phyloP scores from a whole-genome alignment of 1,140 invertebrate species.

The Drosophila lowei region DNA sequence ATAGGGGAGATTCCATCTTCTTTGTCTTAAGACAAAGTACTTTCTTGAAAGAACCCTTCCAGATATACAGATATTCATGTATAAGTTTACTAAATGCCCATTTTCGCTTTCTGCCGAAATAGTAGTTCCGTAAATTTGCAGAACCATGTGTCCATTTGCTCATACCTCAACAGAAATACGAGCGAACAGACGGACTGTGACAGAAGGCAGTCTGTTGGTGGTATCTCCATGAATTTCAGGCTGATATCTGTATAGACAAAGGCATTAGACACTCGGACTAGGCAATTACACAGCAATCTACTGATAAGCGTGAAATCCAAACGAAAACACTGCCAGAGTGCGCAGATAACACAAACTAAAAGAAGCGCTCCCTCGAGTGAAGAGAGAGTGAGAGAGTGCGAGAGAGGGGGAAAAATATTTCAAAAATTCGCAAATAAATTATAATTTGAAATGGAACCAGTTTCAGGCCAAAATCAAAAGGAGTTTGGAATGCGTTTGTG shows the following conservation, averaged over 20 bases:
- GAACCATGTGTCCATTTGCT: slow-evolving; percentile 8
- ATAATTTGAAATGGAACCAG: slow-evolving; percentile 48
- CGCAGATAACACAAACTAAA: not conserved
- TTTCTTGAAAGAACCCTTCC: not conserved
- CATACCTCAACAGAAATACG: slow-evolving; percentile 5
- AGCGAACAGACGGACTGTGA: not conserved
- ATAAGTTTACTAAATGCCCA: not conserved
- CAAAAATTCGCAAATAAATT: slow-evolving; percentile 30
- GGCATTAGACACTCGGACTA: slow-evolving; percentile 17
- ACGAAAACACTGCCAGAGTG: not conserved
- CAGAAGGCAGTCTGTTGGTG: not conserved
- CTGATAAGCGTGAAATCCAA: slow-evolving; percentile 16
- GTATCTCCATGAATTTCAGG: slow-evolving; percentile 35
- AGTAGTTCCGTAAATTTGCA: not conserved
- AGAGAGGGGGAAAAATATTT: slow-evolving; percentile 7
- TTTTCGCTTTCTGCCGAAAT: slow-evolving; percentile 6
- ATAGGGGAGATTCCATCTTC: too few species aligned
- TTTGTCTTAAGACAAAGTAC: too few species aligned
- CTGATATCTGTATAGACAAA: slow-evolving; percentile 31
- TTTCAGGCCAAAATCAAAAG: slow-evolving; percentile 34
- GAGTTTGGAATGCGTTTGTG: slow-evolving; percentile 44
- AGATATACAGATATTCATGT: not conserved
- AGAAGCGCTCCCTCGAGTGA: slow-evolving; percentile 10
- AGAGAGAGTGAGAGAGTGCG: too few species aligned
- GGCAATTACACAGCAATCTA: slow-evolving; percentile 29